Evolutionary conservation across 2,888 invertebrate genomes (phyloP).

Genomic region (Acleris holmiana): DNA sequence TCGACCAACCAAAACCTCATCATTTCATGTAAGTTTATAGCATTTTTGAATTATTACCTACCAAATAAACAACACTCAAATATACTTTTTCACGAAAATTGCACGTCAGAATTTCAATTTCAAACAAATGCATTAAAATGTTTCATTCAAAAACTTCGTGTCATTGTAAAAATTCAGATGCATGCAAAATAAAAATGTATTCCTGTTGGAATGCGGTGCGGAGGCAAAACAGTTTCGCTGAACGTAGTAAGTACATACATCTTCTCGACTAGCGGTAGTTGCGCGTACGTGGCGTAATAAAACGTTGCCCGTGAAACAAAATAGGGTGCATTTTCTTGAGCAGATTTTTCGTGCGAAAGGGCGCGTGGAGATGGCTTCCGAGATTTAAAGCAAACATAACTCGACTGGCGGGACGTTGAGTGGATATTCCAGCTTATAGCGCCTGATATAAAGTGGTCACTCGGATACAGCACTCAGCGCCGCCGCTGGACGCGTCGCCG

Average conservation of each 20-base stretch:
- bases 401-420: conserved; percentile 33
- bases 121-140: conserved; percentile 3
- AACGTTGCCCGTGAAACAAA: conserved; percentile 51
- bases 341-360: conserved; percentile 42
- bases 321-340: conserved; percentile 47
- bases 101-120: conserved; percentile 12
- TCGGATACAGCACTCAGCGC: conserved; percentile 38
- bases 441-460: conserved; percentile 44
- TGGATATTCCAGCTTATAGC: conserved; percentile 42
- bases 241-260: conserved; percentile 29
- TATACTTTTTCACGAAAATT: background rate
- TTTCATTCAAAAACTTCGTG: conserved; percentile 12
- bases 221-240: conserved; percentile 38
- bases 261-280: conserved; percentile 24
- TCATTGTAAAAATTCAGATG: conserved; percentile 20
- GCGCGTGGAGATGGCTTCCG: conserved; percentile 42
- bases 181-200: conserved; percentile 23
- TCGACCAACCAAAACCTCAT: too few species aligned
- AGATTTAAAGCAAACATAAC: conserved; percentile 47
- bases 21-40: too few species aligned
- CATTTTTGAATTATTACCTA: too few species aligned
- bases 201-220: conserved; percentile 11
- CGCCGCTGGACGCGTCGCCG: conserved; percentile 1
- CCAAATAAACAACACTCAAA: background rate
- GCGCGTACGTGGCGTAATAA: conserved; percentile 44